These are phyloP conservation scores for Pseudochaenichthys georgianus DNA, from an alignment of 2,797 vertebrate species.

Conservation along the genomic window DNA sequence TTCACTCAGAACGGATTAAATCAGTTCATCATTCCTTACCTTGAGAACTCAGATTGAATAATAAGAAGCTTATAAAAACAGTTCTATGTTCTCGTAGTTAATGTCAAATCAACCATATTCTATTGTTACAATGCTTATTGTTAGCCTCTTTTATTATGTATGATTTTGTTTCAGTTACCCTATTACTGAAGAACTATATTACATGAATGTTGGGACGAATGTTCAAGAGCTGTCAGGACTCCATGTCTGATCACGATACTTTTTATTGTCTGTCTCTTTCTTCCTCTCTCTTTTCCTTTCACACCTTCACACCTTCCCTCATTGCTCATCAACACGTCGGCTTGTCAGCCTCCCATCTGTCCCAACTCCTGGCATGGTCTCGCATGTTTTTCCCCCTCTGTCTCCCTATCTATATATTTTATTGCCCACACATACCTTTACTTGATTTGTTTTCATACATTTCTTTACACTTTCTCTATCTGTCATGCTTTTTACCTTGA, in stretches of 20 bases:
- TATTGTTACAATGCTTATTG: not conserved
- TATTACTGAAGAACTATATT: not conserved
- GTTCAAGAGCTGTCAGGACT: not conserved
- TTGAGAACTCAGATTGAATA: not conserved
- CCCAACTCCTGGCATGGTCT: conserved; percentile 9
- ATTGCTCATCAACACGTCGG: conserved; percentile 47
- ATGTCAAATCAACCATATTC: not conserved
- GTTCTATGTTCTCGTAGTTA: too few relatives aligned
- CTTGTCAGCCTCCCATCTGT: conserved; percentile 56
- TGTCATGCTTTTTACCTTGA: not conserved
- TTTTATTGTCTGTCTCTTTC: not conserved
- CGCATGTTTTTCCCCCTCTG: not conserved
- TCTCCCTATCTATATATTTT: not conserved
- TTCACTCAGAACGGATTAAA: not conserved
- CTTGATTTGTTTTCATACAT: conserved; percentile 6
- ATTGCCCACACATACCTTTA: conserved; percentile 15
- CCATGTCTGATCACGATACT: not conserved
- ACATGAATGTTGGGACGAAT: not conserved
- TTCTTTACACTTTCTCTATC: conserved; percentile 4
- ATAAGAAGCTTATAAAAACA: too few relatives aligned
- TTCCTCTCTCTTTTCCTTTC: conserved; percentile 10
- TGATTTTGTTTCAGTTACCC: not conserved
- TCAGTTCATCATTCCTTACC: not conserved
- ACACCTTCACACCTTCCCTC: conserved; percentile 47
- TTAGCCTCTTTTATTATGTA: too few relatives aligned